Base-by-base conservation (phyloP, 2,113 vertebrate species). In the Oreamnos americanus region DNA sequence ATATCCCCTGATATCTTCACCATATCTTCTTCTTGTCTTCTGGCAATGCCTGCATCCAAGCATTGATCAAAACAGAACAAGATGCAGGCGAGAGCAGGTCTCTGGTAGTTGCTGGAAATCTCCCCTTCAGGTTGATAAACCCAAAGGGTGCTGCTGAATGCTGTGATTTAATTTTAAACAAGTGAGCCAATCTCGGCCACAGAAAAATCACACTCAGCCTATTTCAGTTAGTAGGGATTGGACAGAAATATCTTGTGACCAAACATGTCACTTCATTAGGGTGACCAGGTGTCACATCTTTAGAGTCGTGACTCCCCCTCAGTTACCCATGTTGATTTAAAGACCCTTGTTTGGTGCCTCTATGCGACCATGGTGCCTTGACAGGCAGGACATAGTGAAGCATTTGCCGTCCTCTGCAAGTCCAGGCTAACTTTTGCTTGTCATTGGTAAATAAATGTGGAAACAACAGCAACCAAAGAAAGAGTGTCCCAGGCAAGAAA, bases 51-150 rank as follows among this genome's bases (percentile, higher is more conserved):
- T 21, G 5, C 8, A 94, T 58, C 16, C 33, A 64, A 79, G 90
- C 94, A 87, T 2, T 67, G 90, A 81, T 86, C 88, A 91, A 88
- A 96, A 97, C 10, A 92, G 83, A 90, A 33, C n/a, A 97, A 62
- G 53, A 90, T 55, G 26, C 51, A 92, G 79, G 13, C 36, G 30
- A 85, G n/a, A 85, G 19, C 15, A 67, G 74, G 23, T 62, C 16
- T 90, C 67, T 82, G 43, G 47, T 11, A 71, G 90, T 71, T 95
- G 49, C 90, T 53, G 62, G 36, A 87, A 95, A 84, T 88, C 76
- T 88, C 53, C 58, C 58, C 19, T 85, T 85, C 57, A 78, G 36
- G 58, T 3, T 93, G 76, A 86, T 78, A 62, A 96, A 93, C n/a
- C 71, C 39, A 33, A 92, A 97, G 47, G 43, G 62, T 58, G 39